These are phyloP conservation scores for Siniperca undulata DNA, from an alignment of 2,797 vertebrate genomes.

Conservation along the genomic window DNA sequence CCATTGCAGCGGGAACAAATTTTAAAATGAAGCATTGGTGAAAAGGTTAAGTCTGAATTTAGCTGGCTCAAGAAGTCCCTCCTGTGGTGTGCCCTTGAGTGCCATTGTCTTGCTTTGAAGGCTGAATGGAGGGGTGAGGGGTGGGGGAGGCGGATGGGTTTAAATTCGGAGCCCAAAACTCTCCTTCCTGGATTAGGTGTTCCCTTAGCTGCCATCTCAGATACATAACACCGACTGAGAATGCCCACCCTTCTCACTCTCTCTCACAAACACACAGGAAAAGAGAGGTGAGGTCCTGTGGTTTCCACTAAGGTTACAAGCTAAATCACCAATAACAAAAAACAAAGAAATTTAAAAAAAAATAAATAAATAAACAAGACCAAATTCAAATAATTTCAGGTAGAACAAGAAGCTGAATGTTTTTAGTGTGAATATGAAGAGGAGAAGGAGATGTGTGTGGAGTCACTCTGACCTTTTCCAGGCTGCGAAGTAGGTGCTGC, in stretches of 20 bases:
- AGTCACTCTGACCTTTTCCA: constrained; percentile 93
- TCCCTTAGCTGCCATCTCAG: constrained; percentile 61
- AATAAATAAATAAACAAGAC: background rate
- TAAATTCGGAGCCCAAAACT: constrained; percentile 65
- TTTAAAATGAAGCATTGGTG: constrained; percentile 67
- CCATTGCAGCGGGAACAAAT: constrained; percentile 54
- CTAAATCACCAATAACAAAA: background rate
- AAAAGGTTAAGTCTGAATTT: constrained; percentile 81
- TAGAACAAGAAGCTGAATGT: background rate
- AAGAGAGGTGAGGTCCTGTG: background rate
- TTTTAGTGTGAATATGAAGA: background rate
- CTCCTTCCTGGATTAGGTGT: constrained; percentile 75
- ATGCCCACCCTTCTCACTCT: constrained; percentile 6
- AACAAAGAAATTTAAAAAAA: background rate
- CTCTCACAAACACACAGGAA: background rate
- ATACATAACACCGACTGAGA: constrained; percentile 52
- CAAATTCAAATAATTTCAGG: background rate
- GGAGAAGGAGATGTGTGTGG: background rate
- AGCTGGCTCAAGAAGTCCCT: constrained; percentile 63
- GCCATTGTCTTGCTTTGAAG: constrained; percentile 65
- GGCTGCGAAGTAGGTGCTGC: constrained; percentile 93
- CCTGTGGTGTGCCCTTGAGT: constrained; percentile 60
- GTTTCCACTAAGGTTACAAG: background rate
- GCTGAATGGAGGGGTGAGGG: constrained; percentile 29
- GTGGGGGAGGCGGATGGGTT: constrained; percentile 31